Evolutionary conservation across 2,113 vertebrate species (phyloP), one percentile per base, ranked within the genome.

Genomic region (Dryoscopus gambensis): DNA sequence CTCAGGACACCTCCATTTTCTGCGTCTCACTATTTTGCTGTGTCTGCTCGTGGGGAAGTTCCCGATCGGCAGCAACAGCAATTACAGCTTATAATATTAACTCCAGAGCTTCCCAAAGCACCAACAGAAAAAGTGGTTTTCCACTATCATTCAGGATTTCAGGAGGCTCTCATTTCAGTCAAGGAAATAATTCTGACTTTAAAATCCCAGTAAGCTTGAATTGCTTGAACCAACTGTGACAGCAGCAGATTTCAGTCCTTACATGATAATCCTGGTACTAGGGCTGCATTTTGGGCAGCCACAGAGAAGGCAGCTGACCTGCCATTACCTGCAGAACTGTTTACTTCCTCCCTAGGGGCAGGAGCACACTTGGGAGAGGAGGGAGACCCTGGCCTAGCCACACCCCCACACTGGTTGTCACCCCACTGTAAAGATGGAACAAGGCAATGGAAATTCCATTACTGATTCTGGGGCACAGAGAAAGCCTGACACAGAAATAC

Each of bases 401-500:
- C 2, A 5, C 1, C 11, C 27, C 13, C 0, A 5, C 23, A 14
- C 5, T 2, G 6, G 9, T 4, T 1, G 11, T 28, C 14, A 1
- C 12, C 23, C 8, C 21, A 0, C 6, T 2, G 0, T 5, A 19
- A 15, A 53, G 17, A 16, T 1, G 3, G 44, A 64, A 39, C 1
- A 6, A 25, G 39, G 69, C 2, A 0, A 6, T 9, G 33, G 33
- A 21, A 85, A 76, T 62, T 18, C 6, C 2, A 0, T 18, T 40
- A 19, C 4, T 3, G 0, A 33, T 65, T 49, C 33, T 52, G 13
- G 11, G 17, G 3, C n/a, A 59, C 15, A 27, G 31, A 39, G 49
- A 31, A 69, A 65, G 30, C 12, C 50, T 57, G 17, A 22, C 47
- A 42, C 7, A 27, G 35, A 83, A 83, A 67, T 17, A 23, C 1